Evolutionary conservation across 2,888 invertebrate genomes (phyloP).

Genomic region (Dicyrtoma fusca): DNA sequence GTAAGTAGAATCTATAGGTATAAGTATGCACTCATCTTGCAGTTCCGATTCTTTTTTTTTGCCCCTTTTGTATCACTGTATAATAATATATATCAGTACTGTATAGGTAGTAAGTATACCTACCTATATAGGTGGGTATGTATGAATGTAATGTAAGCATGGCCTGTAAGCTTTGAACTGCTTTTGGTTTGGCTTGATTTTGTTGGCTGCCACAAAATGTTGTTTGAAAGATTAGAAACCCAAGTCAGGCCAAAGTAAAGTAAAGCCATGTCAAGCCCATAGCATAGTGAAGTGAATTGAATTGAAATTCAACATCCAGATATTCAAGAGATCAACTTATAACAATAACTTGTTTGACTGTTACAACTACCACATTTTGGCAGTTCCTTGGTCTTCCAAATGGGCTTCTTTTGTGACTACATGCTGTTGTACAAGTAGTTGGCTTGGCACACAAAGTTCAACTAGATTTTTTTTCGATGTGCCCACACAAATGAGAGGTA

Average conservation of each 20-base stretch:
- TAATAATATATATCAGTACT: no score
- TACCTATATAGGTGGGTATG: no score
- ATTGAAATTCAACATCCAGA: slow-evolving; percentile 14
- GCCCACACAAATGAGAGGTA: slow-evolving; percentile 23
- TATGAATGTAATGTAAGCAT: no score
- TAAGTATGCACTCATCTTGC: neutral
- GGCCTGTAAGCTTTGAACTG: neutral
- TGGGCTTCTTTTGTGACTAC: neutral
- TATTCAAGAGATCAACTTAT: slow-evolving; percentile 4
- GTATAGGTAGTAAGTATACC: no score
- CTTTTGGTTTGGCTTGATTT: neutral
- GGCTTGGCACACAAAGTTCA: slow-evolving; percentile 33
- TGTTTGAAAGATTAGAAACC: no score
- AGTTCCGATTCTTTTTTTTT: no score
- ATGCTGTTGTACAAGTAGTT: neutral
- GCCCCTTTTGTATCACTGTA: no score
- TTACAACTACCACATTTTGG: neutral
- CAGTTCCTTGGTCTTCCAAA: neutral
- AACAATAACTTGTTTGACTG: slow-evolving; percentile 4
- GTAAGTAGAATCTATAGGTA: neutral
- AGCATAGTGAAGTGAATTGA: slow-evolving; percentile 4
- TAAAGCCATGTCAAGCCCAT: no score
- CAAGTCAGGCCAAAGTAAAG: slow-evolving; percentile 11
- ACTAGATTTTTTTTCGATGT: slow-evolving; percentile 19
- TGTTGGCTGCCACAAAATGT: no score